These are phyloP conservation scores for Tridacna gigas DNA, from an alignment of 2,888 invertebrate species.

Conservation along the genomic window DNA sequence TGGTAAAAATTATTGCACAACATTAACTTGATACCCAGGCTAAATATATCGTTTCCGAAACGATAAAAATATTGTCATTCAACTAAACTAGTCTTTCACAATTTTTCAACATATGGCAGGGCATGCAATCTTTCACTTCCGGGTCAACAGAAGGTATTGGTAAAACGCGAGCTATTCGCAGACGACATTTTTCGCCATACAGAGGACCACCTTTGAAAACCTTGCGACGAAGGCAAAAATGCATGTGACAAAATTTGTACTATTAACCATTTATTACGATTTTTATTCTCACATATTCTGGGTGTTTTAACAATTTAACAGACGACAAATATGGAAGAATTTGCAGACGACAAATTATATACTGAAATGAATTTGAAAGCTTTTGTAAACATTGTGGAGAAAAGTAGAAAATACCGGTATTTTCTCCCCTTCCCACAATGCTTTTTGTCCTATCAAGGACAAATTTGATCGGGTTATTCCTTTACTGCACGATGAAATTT, in stretches of 20 bases:
- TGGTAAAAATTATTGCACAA: constrained; percentile 43
- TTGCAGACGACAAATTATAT: no score
- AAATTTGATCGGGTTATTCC: no score
- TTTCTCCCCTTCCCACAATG: neutral
- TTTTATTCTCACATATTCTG: no score
- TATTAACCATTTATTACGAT: no score
- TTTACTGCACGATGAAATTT: no score
- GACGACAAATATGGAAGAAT: no score
- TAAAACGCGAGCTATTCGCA: neutral
- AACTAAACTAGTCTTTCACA: constrained; percentile 10
- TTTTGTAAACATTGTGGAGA: neutral
- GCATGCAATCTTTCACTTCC: constrained; percentile 62
- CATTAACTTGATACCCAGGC: neutral
- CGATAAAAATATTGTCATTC: neutral
- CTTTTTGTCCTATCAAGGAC: neutral
- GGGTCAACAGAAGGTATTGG: constrained; percentile 38
- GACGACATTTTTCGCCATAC: neutral
- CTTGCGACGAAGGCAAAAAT: no score
- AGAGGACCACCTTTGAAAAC: neutral
- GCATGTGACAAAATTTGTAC: no score
- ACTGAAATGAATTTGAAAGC: no score
- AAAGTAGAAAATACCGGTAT: neutral
- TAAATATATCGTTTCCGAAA: neutral
- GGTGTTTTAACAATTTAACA: no score
- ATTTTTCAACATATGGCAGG: constrained; percentile 42